Percentiles rank a stretch among this genome's conserved stretches.
phyloP scores from a whole-genome alignment of 2,797 vertebrate species.

The Rhincodon typus region DNA sequence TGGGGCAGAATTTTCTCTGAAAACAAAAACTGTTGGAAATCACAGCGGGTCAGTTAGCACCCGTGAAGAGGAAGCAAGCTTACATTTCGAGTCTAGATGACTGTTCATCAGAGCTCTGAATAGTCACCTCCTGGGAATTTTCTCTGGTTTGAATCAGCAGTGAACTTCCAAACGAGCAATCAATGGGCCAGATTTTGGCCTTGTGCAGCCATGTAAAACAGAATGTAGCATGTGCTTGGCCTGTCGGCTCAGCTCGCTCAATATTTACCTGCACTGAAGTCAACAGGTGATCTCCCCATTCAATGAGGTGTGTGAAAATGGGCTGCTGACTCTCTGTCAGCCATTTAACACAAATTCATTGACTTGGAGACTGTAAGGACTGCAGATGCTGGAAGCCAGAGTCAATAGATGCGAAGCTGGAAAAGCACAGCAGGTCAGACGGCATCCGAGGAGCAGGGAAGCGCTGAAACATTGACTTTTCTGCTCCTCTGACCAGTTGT shows the following conservation, averaged over 20 bases:
- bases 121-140: background rate
- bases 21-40: too few relatives aligned
- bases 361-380: too few relatives aligned
- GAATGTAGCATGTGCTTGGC: background rate
- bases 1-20: background rate
- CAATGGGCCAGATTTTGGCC: background rate
- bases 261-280: background rate
- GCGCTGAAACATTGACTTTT: too few relatives aligned
- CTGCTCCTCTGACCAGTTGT: too few relatives aligned
- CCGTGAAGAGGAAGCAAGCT: too few relatives aligned
- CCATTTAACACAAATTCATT: background rate
- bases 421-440: too few relatives aligned
- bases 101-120: too few relatives aligned
- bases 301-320: background rate
- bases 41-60: too few relatives aligned
- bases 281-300: background rate
- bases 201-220: background rate
- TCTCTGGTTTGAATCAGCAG: background rate
- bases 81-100: too few relatives aligned
- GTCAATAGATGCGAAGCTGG: too few relatives aligned
- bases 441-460: too few relatives aligned
- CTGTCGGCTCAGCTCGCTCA: background rate
- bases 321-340: background rate
- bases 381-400: too few relatives aligned
- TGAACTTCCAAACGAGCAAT: background rate